Base-by-base conservation (phyloP, 2,113 vertebrate species). In the Paramormyrops kingsleyae region DNA sequence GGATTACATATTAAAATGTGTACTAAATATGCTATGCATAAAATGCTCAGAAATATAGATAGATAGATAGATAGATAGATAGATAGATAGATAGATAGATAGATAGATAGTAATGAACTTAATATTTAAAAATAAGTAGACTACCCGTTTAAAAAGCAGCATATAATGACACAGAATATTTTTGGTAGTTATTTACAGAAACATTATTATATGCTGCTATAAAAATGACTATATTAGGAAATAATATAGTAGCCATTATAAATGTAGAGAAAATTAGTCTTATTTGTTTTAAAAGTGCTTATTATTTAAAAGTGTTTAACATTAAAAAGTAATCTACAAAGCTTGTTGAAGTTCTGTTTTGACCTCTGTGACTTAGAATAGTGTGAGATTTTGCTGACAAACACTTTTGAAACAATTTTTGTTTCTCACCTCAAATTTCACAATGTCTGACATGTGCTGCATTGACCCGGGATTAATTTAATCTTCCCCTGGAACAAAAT, bases 401-500 rank as follows among this genome's bases (percentile, higher is more conserved):
- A 42, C 74, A 80, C 31, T 84, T 84, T n/a, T 44, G 77, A 44
- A 19, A 83, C 2, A 84, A 4, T 47, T 47, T 10, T n/a, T 47
- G 85, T 87, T 56, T 87, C 47, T 56, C 19, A 87, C 50, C 85
- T 50, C 47, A 31, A 27, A 86, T 15, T 87, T 87, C 35, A 17
- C 89, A 87, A 83, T 42, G 59, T 77, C 77, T 88, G 83, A 89
- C 87, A 83, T 31, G 74, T 42, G 50, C 70, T 87, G 50, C 50
- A 35, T 31, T 49, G 62, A 35, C 50, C 50, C 5, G 2, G 88
- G 86, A 91, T 92, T 91, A 50, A 89, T 92, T 92, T 91, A 89
- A 92, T 91, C 90, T 89, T 35, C n/a, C 90, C 87, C 89, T 89
- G 88, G 87, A 89, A 93, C 88, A 91, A 89, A 91, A 92, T 89